Base-by-base conservation (phyloP, 2,888 invertebrate genomes). In the Pseudococcus viburni region DNA sequence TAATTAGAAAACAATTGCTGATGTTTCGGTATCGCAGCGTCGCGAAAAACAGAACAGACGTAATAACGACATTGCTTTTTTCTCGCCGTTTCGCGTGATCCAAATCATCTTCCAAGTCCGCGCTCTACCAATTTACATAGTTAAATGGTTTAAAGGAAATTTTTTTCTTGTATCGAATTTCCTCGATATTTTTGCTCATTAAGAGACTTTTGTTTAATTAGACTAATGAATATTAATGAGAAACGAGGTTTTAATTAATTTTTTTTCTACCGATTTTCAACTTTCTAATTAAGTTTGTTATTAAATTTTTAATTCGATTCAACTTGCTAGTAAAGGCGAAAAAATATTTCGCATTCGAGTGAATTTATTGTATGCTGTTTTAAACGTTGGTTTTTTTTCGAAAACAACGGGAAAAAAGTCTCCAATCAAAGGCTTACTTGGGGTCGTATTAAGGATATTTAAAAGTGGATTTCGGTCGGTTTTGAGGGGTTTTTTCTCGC, bases 1-100 rank as follows among this genome's bases (percentile, higher is more conserved):
- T 73, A 73, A 73, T 73, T 73, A 73, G 73, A 73, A 73, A 73
- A 73, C 73, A 73, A 73, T 73, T 73, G 64, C 64, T 64, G 73
- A 33, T 73, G 73, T 73, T 73, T 73, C 17, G 17, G 68, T 26
- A 26, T 26, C 26, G 51, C 51, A 42, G 42, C 51, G 12, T 51
- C 51, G 51, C 51, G 42, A 33, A 33, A 33, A 33, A 48, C 15
- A 51, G 59, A 59, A 7, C 11, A 26, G 12, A 26, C 68, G 68
- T n/a, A n/a, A 19, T n/a, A n/a, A 19, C 73, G 73, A 73, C 73
- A 73, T 33, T 33, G 73, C 17, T 73, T 33, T 73, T 33, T 73
- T 73, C 33, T 73, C 33, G 33, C 33, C 73, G 15, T 33, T 73
- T 73, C 73, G 64, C 73, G 22, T 64, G 19, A 73, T 33, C 73